phyloP scores from a whole-genome alignment of 2,797 vertebrate genomes.

The Notolepis coatsorum region DNA sequence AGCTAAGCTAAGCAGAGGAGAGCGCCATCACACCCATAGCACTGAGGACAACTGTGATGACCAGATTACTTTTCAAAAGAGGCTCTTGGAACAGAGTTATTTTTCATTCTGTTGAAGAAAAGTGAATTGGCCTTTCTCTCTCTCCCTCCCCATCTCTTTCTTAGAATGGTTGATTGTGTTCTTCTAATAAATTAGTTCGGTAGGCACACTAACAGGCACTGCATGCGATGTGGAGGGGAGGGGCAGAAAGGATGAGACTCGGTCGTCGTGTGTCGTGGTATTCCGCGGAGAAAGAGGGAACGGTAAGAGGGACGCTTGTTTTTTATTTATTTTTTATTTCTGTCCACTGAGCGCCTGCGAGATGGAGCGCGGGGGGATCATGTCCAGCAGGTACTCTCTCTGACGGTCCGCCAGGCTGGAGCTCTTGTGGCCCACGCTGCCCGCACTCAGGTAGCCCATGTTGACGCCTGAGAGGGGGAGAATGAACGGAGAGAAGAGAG shows the following conservation, averaged over 20 bases:
- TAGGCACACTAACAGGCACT: constrained; percentile 84
- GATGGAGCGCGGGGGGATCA: constrained; percentile 97
- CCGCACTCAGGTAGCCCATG: constrained; percentile 94
- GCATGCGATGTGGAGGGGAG: constrained; percentile 80
- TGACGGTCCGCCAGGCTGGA: constrained; percentile 95
- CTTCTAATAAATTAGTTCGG: constrained; percentile 65
- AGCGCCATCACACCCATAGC: constrained; percentile 24
- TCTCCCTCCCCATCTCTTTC: too few relatives aligned
- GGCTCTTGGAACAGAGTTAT: too few relatives aligned
- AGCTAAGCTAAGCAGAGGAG: too few relatives aligned
- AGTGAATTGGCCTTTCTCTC: too few relatives aligned
- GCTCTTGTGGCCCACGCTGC: constrained; percentile 90
- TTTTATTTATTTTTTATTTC: constrained; percentile 73
- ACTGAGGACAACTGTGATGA: constrained; percentile 17
- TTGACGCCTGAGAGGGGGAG: constrained; percentile 85
- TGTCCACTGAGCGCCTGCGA: constrained; percentile 90
- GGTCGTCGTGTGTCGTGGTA: constrained; percentile 38
- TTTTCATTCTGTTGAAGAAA: too few relatives aligned
- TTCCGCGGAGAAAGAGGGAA: constrained; percentile 29
- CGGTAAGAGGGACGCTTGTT: constrained; percentile 50
- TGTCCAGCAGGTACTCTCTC: constrained; percentile 97
- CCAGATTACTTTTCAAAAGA: constrained; percentile 11
- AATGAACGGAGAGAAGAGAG: constrained; percentile 27
- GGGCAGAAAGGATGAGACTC: not conserved
- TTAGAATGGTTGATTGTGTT: constrained; percentile 65